A percentile compares a stretch with the other conserved stretches of the same genome.
phyloP scores from a whole-genome alignment of 2,113 vertebrate species.

The Bubo bubo region DNA sequence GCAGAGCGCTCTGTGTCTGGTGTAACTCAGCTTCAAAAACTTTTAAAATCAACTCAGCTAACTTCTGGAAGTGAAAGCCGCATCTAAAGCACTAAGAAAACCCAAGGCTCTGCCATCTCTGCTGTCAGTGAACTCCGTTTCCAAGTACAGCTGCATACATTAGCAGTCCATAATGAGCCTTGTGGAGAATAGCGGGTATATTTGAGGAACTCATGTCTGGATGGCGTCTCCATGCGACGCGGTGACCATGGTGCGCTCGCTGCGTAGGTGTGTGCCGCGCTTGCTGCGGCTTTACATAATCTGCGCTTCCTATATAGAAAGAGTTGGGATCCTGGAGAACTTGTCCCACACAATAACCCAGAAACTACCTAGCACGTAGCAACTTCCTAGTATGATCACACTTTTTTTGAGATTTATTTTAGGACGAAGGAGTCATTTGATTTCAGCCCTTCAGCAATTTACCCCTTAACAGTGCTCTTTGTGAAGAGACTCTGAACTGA shows the following conservation, averaged over 20 bases:
- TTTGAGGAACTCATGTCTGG: background rate
- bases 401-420: background rate
- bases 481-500: background rate
- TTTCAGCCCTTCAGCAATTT: background rate
- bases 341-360: background rate
- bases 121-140: background rate
- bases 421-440: rapidly evolving
- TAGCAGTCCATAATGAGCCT: background rate
- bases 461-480: background rate
- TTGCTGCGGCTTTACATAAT: background rate
- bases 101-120: background rate
- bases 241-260: background rate
- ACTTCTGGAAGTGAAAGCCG: background rate
- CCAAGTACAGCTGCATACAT: background rate
- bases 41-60: background rate
- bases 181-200: background rate
- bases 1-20: background rate
- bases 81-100: background rate
- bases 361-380: background rate
- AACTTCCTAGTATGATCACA: rapidly evolving
- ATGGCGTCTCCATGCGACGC: background rate
- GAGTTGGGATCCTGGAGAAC: background rate
- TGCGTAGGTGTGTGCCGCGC: background rate
- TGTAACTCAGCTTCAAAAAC: rapidly evolving
- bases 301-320: rapidly evolving